phyloP scores from a whole-genome alignment of 2,888 invertebrate genomes.

The Nycteola revayana region DNA sequence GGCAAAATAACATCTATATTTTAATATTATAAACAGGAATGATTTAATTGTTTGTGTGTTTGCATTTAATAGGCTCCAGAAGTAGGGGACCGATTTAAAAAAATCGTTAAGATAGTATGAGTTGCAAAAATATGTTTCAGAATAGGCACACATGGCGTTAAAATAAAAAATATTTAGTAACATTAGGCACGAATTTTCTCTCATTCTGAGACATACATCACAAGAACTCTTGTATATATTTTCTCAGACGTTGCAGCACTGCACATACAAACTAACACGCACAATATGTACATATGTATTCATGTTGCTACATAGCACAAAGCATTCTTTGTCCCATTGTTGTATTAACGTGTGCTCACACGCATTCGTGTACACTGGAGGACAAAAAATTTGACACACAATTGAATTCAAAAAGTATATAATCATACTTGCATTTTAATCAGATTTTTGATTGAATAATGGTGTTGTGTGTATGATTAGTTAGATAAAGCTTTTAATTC shows the following conservation, averaged over 20 bases:
- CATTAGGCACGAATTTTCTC: no score
- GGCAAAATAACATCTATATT: no score
- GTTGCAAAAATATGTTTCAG: no score
- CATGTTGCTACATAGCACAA: slow-evolving; percentile 41
- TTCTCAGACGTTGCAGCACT: slow-evolving; percentile 21
- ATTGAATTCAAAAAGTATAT: slow-evolving; percentile 20
- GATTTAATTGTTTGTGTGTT: no score
- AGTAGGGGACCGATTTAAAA: no score
- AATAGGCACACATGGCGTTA: not conserved
- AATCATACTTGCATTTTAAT: slow-evolving; percentile 23
- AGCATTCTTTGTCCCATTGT: slow-evolving; percentile 63
- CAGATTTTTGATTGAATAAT: slow-evolving; percentile 8
- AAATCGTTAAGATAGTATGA: no score
- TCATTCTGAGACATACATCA: no score
- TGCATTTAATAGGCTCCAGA: no score
- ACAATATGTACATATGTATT: slow-evolving; percentile 20
- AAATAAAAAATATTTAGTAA: no score
- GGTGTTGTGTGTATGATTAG: no score
- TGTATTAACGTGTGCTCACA: slow-evolving; percentile 34
- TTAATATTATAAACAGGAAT: no score
- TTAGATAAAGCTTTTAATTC: no score
- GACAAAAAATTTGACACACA: slow-evolving; percentile 40
- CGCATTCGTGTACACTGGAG: slow-evolving; percentile 32
- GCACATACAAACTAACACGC: slow-evolving; percentile 6
- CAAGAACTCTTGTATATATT: slow-evolving; percentile 3